A percentile compares a stretch with the other conserved stretches of the same genome.
Evolutionary conservation across 2,113 vertebrate species (phyloP).

Genomic region (Peucedramus taeniatus): DNA sequence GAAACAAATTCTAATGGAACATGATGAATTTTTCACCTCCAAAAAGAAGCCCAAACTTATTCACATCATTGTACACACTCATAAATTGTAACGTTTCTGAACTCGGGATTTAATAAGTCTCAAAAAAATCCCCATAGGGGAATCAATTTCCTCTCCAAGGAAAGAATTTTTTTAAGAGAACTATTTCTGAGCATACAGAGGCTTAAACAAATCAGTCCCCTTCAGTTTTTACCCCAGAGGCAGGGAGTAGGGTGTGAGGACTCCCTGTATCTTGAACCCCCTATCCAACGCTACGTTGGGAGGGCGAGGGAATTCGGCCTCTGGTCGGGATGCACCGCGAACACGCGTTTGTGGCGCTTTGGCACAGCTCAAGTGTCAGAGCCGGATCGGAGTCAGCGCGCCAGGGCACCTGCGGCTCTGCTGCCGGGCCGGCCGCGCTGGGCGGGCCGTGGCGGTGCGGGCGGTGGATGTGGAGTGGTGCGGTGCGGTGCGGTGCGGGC

Average conservation of each 20-base stretch:
- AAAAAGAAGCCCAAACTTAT: background rate
- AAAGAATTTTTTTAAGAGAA: background rate
- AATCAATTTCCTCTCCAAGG: background rate
- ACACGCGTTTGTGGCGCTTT: background rate
- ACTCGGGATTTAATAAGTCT: background rate
- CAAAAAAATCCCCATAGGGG: background rate
- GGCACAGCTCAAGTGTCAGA: background rate
- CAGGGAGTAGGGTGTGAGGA: background rate
- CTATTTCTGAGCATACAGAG: background rate
- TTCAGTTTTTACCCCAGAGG: background rate
- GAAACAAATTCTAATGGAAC: background rate
- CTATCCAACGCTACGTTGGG: background rate
- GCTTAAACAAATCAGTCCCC: background rate
- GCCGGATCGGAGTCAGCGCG: background rate
- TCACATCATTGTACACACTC: background rate
- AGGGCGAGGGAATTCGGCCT: background rate
- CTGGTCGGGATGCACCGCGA: background rate
- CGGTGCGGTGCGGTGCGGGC: accelerated
- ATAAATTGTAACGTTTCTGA: background rate
- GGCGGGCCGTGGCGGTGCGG: background rate
- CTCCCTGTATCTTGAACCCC: background rate
- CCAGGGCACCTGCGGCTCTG: background rate
- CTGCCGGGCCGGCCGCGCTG: background rate
- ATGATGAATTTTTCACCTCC: background rate
- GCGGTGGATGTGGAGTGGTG: too few relatives aligned